Evolutionary conservation across 1,140 invertebrate genomes (phyloP), one percentile per base, ranked within the genome.

Genomic region (Leptoteleia sp.): DNA sequence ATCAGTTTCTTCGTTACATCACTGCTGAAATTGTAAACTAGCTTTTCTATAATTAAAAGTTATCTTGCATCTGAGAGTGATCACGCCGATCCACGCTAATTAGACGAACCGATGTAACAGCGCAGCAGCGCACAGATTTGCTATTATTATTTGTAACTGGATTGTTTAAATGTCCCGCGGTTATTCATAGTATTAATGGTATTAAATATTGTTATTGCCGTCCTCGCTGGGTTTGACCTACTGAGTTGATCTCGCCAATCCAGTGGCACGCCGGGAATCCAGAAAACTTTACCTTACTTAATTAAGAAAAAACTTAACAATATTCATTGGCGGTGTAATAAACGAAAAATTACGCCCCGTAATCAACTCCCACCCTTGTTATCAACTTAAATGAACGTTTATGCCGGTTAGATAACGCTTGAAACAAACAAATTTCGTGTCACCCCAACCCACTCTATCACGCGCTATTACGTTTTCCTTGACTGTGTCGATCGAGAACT

Each of bases 211-310:
- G 31, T 55, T 40, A 40, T 54, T 25, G 33, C 33, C 7, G 15
- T 25, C 15, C 4, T 5, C 8, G 29, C 29, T 55, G 22, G 15
- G n/a, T 40, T 40, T 55, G 50, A 55, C 50, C 50, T 55, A 55
- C 50, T 55, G 37, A 55, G 19, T 55, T 55, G 37, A 55, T 55
- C 35, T 35, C 12, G 35, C n/a, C n/a, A 55, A 55, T 55, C 33
- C 37, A 55, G 35, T 55, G 38, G 40, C 50, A 15, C 22, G n/a
- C 22, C 16, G 5, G 12, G 45, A 33, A n/a, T 27, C n/a, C n/a
- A n/a, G n/a, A n/a, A n/a, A n/a, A n/a, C n/a, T n/a, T n/a, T n/a
- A n/a, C n/a, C n/a, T n/a, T n/a, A n/a, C n/a, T n/a, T n/a, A n/a
- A n/a, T n/a, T n/a, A n/a, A n/a, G n/a, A n/a, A n/a, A n/a, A n/a